A percentile compares a stretch with the other conserved stretches of the same genome.
phyloP scores from a whole-genome alignment of 1,140 invertebrate genomes.

The Agrilus planipennis region DNA sequence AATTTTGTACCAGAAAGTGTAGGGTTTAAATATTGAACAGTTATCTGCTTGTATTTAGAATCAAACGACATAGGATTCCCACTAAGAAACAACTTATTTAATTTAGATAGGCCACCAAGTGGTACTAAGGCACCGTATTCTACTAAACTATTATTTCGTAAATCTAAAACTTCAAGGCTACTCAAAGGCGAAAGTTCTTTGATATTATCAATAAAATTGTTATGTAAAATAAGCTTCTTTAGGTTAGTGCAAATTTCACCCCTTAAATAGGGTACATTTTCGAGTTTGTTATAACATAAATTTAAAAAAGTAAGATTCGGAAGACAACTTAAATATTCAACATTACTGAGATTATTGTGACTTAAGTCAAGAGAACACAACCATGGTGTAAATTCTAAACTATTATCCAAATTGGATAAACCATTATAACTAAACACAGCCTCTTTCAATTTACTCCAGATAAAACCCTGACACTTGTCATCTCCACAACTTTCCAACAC shows the following conservation, averaged over 20 bases:
- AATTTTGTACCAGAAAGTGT: slow-evolving; percentile 40
- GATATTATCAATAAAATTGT: slow-evolving; percentile 37
- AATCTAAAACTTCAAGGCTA: slow-evolving; percentile 43
- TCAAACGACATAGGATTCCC: slow-evolving; percentile 51
- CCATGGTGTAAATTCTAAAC: slow-evolving; percentile 45
- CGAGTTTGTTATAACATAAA: slow-evolving; percentile 49
- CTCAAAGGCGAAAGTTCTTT: slow-evolving; percentile 32
- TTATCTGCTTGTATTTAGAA: slow-evolving; percentile 41
- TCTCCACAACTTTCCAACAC: slow-evolving; percentile 43
- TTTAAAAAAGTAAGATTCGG: slow-evolving; percentile 49
- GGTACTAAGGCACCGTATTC: slow-evolving; percentile 44
- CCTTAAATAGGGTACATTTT: slow-evolving; percentile 41
- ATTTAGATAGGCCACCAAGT: slow-evolving; percentile 38
- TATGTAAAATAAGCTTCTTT: slow-evolving; percentile 25
- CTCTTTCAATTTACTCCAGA: slow-evolving; percentile 47
- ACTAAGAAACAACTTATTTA: slow-evolving; percentile 42
- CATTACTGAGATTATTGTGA: slow-evolving; percentile 44
- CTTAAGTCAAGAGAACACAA: slow-evolving; percentile 48
- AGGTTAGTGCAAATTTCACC: slow-evolving; percentile 28
- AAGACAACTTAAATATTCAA: slow-evolving; percentile 37
- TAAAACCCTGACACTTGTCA: slow-evolving; percentile 43
- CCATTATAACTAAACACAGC: slow-evolving; percentile 46
- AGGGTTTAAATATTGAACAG: slow-evolving; percentile 45
- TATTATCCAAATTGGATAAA: slow-evolving; percentile 39
- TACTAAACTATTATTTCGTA: slow-evolving; percentile 52